Base-by-base conservation (phyloP, 2,113 vertebrate species). In the Coptodon rendalli region DNA sequence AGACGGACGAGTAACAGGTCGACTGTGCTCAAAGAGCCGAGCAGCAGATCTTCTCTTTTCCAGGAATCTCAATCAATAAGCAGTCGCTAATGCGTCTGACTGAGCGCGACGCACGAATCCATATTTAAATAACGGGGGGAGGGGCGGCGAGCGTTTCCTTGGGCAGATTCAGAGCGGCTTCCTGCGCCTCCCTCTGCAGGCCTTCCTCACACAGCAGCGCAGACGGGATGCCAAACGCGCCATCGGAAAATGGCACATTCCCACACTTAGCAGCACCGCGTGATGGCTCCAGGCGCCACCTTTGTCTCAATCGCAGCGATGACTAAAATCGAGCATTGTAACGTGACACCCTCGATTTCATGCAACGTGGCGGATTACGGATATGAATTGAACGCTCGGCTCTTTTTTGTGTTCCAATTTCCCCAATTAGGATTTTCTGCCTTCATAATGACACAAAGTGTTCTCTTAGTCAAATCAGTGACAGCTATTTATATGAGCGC, bases 391-490 rank as follows among this genome's bases (percentile, higher is more conserved):
- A 96, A 94, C 57, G 92, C 95, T 94, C 92, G 11, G 89, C 93
- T 93, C 89, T 87, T 93, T 94, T 92, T 94, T 95, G 95, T 96
- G 94, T 96, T 96, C 93, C 95, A 93, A 96, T 96, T 96, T 96
- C 96, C 95, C 96, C 96, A 96, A 96, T 97, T 96, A 95, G 95
- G 96, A 96, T 97, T 97, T 97, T 96, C 95, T 96, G 94, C 96
- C 94, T 96, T 91, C 93, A 94, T 95, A 96, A 96, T 96, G 96
- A 95, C 92, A 95, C 93, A 92, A 94, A 94, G 94, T 94, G 93
- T 94, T 96, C 94, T 96, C 94, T 96, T 95, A 95, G 94, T 95
- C 90, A 95, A 96, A 97, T 96, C 96, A 96, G 95, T 95, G 94
- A 95, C 94, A 95, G 95, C 95, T 96, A 96, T 97, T 97, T 97